Percentiles rank a stretch among this genome's conserved stretches.
phyloP scores from a whole-genome alignment of 2,113 vertebrate genomes.

The Zonotrichia leucophrys region DNA sequence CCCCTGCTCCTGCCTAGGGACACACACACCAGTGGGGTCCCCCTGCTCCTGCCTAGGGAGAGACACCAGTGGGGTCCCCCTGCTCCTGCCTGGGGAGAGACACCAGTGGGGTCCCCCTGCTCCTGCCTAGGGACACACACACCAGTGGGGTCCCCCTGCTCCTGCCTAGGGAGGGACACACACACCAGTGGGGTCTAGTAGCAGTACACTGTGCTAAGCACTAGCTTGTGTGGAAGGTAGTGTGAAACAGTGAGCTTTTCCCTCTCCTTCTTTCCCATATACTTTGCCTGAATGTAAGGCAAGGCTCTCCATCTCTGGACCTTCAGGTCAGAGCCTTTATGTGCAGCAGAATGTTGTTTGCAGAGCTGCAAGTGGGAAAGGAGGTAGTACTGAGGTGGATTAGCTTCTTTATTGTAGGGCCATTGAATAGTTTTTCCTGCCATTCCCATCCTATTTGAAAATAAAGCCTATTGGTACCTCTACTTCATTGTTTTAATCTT shows the following conservation, averaged over 20 bases:
- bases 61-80: conserved; percentile 22
- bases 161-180: not conserved
- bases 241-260: not conserved
- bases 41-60: not conserved
- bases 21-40: conserved; percentile 34
- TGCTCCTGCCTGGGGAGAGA: not conserved
- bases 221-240: not conserved
- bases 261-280: not conserved
- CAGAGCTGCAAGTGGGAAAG: not conserved
- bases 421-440: not conserved
- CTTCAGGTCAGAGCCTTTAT: not conserved
- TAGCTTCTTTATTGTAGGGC: not conserved
- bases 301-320: not conserved
- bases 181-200: not conserved
- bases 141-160: conserved; percentile 3
- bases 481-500: not conserved
- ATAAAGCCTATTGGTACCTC: not conserved
- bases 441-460: not conserved
- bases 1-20: not conserved
- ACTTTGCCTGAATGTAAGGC: not conserved
- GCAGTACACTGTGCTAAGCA: not conserved
- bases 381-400: not conserved
- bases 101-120: conserved; percentile 6
- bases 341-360: not conserved
- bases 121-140: not conserved